A percentile compares a stretch with the other conserved stretches of the same genome.
Conservation (phyloP, 2,797 vertebrate genomes). For the Chelmon rostratus region DNA sequence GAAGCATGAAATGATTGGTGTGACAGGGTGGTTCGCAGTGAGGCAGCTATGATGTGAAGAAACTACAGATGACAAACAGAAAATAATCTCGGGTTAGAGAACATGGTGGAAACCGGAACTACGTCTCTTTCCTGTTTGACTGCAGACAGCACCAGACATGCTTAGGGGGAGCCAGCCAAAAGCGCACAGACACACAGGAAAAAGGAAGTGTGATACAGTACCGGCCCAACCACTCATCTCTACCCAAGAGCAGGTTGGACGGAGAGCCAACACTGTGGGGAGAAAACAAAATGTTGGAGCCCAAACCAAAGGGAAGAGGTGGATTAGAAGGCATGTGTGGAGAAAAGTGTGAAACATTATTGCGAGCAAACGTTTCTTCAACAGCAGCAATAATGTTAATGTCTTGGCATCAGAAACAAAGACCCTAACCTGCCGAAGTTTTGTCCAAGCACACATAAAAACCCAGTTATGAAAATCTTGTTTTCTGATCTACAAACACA, state of each 20-base stretch:
- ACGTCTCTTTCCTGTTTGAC: constrained; percentile 78
- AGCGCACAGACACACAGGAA: constrained; percentile 81
- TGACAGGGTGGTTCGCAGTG: constrained; percentile 73
- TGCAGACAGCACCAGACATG: constrained; percentile 76
- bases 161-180: constrained; percentile 76
- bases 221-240: constrained; percentile 91
- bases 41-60: constrained; percentile 63
- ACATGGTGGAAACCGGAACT: constrained; percentile 73
- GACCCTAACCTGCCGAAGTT: constrained; percentile 8
- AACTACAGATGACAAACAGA: constrained; percentile 53
- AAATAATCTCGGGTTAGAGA: constrained; percentile 63
- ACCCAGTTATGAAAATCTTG: constrained; percentile 25
- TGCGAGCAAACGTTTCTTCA: constrained; percentile 50
- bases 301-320: constrained; percentile 73
- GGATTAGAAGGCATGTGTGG: constrained; percentile 75
- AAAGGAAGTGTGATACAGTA: constrained; percentile 87
- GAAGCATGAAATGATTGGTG: constrained; percentile 78
- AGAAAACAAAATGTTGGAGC: constrained; percentile 82
- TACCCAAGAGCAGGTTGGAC: constrained; percentile 90
- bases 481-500: constrained; percentile 36
- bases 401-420: constrained; percentile 52
- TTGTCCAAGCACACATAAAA: constrained; percentile 20
- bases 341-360: constrained; percentile 72
- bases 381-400: constrained; percentile 73
- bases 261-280: constrained; percentile 87